Conservation (phyloP, 1,140 invertebrate species). For the Scaptodrosophila lebanonensis region DNA sequence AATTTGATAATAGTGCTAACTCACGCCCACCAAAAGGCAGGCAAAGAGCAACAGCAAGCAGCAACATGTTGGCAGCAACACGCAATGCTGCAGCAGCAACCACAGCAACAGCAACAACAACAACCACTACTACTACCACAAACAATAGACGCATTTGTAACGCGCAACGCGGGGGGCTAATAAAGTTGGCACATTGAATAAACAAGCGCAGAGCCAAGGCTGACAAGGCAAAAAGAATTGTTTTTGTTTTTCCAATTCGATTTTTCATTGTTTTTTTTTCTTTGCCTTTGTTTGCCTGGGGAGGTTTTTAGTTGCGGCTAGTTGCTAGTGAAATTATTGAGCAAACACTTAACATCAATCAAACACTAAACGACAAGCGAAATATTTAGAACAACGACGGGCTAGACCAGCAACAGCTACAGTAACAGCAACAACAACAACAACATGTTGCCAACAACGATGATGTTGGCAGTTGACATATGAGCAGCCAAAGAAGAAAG, state of each 20-base stretch:
- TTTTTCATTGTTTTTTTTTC: too few species aligned
- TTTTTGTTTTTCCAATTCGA: conserved; percentile 6
- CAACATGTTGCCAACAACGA: conserved; percentile 40
- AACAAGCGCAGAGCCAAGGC: neutral
- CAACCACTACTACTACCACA: conserved; percentile 4
- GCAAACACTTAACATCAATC: conserved; percentile 74
- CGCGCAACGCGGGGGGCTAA: conserved; percentile 66
- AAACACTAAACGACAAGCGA: conserved; percentile 53
- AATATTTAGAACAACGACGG: conserved; percentile 71
- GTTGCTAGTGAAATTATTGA: conserved; percentile 26
- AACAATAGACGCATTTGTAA: conserved; percentile 70
- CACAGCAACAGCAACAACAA: conserved; percentile 2
- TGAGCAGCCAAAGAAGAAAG: conserved; percentile 69
- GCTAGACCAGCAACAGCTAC: too few species aligned
- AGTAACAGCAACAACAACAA: conserved; percentile 17
- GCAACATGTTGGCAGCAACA: conserved; percentile 29
- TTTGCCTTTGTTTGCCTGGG: too few species aligned
- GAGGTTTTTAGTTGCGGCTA: too few species aligned
- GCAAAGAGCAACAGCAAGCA: conserved; percentile 4
- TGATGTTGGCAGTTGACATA: conserved; percentile 65
- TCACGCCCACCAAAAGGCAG: conserved; percentile 40
- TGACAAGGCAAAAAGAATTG: conserved; percentile 62
- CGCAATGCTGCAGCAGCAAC: conserved; percentile 39
- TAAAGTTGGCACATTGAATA: conserved; percentile 35
- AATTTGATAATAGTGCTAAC: conserved; percentile 65